Percentiles rank a stretch among this genome's conserved stretches.
Conservation (phyloP, 2,113 vertebrate genomes). For the Natator depressus region DNA sequence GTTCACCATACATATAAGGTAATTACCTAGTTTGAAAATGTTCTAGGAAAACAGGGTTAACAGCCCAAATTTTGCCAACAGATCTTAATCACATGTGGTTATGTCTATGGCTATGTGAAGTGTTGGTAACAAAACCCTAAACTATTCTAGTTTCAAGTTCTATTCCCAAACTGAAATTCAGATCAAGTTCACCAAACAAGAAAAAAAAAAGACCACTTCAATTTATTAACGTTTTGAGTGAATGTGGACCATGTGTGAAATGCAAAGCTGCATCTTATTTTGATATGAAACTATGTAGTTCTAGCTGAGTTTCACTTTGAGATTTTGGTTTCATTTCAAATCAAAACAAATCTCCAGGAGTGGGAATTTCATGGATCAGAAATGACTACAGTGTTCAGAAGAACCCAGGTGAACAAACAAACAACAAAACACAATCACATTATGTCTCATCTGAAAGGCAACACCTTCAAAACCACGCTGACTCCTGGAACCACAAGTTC, state of each 20-base stretch:
- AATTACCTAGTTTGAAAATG: slow-evolving; percentile 39
- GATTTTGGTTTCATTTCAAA: not conserved
- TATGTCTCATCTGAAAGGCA: not conserved
- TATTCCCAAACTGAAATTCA: not conserved
- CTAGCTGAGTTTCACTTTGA: not conserved
- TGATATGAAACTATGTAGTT: not conserved
- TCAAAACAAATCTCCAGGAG: not conserved
- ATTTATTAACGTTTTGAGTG: not conserved
- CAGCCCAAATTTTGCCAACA: slow-evolving; percentile 35
- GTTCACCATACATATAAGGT: not conserved
- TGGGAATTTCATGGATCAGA: not conserved
- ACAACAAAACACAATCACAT: not conserved
- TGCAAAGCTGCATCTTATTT: not conserved
- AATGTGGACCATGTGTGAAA: not conserved
- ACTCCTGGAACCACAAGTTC: not conserved
- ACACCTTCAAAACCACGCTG: not conserved
- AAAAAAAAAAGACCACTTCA: not conserved
- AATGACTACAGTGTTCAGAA: not conserved
- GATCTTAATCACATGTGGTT: slow-evolving; percentile 51
- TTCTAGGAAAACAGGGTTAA: slow-evolving; percentile 33
- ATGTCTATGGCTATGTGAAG: slow-evolving; percentile 29
- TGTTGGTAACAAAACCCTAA: slow-evolving; percentile 5
- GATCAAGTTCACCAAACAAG: slow-evolving; percentile 2
- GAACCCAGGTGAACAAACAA: not conserved
- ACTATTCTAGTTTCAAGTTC: not conserved